Evolutionary conservation across 2,888 invertebrate species (phyloP), one percentile per base, ranked within the genome.

Genomic region (Conistra vaccinii): DNA sequence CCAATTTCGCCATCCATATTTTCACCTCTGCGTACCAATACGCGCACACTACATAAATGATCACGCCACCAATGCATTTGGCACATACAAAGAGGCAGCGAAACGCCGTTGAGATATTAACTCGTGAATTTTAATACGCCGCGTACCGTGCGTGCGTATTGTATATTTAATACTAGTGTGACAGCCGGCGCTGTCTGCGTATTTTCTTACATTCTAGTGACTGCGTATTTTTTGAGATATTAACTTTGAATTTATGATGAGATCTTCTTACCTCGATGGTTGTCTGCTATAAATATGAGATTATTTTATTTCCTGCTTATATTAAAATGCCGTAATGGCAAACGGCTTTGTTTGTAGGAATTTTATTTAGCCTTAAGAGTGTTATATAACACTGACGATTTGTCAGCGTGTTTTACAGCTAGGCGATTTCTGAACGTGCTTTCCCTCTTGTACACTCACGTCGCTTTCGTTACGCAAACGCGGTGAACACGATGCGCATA

Each of bases 51-150:
- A 83, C 69, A 87, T 85, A 80, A 87, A 85, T 78, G 78, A 86
- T 86, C 74, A 72, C 66, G 32, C 48, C 60, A 61, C 65, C 45
- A 78, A 82, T 78, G 69, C 57, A 77, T 82, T 51, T 77, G 78
- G 82, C 85, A 78, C 53, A 73, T 62, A 80, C 75, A 77, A 68
- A 76, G 69, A 71, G 32, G 69, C 39, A 68, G 32, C 32, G 35
- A 66, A 80, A 79, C 69, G 72, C 72, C 74, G 72, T 51, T 79
- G 83, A 82, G 77, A 87, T 84, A 87, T 87, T 87, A 87, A 82
- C 78, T 84, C 72, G 48, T 84, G 77, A 87, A 87, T 87, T 80
- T 87, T 87, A 85, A 87, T 85, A 87, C 60, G 39, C 63, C 63
- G 60, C 68, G 72, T 75, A 66, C 32, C 39, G 35, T 61, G 55